Evolutionary conservation across 2,888 invertebrate species (phyloP).

Genomic region (Dione vanillae): DNA sequence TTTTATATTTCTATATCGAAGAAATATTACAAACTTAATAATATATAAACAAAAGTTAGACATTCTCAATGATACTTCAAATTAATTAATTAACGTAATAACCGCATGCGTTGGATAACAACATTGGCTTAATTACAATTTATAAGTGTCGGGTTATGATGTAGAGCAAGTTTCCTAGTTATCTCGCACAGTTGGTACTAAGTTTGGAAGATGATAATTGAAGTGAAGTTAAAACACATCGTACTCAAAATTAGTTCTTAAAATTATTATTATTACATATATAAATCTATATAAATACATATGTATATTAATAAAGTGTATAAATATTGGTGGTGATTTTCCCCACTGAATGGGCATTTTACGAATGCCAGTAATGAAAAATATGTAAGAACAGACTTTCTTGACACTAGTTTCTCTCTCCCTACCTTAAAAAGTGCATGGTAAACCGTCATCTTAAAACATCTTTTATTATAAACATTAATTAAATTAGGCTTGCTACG

Average conservation of each 20-base stretch:
- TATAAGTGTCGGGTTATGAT: conserved; percentile 41
- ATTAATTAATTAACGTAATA: conserved; percentile 36
- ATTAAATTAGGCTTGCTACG: too few species aligned
- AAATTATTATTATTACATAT: neutral
- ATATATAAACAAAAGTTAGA: conserved; percentile 1
- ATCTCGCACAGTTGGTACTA: conserved; percentile 45
- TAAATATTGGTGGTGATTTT: too few species aligned
- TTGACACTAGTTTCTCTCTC: too few species aligned
- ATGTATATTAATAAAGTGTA: too few species aligned
- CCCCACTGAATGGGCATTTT: too few species aligned
- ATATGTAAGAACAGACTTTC: too few species aligned
- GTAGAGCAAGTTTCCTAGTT: conserved; percentile 49
- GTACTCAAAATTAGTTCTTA: conserved; percentile 39
- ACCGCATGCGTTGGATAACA: conserved; percentile 32
- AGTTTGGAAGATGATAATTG: conserved; percentile 55
- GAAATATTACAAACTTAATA: neutral
- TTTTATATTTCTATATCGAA: neutral
- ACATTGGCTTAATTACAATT: conserved; percentile 42
- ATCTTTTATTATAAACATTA: too few species aligned
- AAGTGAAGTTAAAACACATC: conserved; percentile 48
- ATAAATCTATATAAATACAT: too few species aligned
- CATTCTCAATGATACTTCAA: conserved; percentile 6
- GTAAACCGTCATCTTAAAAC: too few species aligned
- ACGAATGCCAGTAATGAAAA: too few species aligned
- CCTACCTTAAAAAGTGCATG: too few species aligned